Evolutionary conservation across 2,113 vertebrate species (phyloP).

Genomic region (Morphnarchus princeps): DNA sequence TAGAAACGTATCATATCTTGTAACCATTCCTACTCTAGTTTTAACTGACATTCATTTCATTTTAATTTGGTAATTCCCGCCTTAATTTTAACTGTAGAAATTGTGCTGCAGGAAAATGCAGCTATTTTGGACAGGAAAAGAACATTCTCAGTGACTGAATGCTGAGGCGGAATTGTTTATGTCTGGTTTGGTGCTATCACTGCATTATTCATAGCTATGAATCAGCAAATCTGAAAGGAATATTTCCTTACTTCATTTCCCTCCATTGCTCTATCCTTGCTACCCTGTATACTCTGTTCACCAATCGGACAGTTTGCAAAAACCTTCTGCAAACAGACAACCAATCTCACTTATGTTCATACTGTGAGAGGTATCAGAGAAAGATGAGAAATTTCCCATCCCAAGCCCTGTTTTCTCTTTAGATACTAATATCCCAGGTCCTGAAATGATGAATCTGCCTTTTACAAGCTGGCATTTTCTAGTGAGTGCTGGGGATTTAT

Average conservation of each 20-base stretch:
- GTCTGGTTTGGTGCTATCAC: conserved; percentile 21
- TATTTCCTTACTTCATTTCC: conserved; percentile 58
- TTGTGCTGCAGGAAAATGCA: conserved; percentile 6
- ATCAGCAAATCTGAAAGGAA: conserved; percentile 67
- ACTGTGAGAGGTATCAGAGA: not conserved
- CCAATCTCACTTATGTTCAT: not conserved
- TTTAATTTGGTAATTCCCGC: not conserved
- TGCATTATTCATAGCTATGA: conserved; percentile 63
- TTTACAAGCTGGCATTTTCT: conserved; percentile 51
- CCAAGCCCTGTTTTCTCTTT: not conserved
- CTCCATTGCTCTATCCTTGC: conserved; percentile 48
- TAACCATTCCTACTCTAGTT: not conserved
- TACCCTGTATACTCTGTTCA: conserved; percentile 19
- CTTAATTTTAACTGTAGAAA: not conserved
- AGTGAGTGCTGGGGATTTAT: conserved; percentile 51
- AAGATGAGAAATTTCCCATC: conserved; percentile 9
- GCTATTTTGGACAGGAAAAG: conserved; percentile 36
- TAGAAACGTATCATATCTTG: not conserved
- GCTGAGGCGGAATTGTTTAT: conserved; percentile 23
- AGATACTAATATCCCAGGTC: not conserved
- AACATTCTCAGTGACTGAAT: not conserved
- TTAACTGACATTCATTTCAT: not conserved
- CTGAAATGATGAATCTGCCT: conserved; percentile 46
- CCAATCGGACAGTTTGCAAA: conserved; percentile 51
- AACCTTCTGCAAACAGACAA: conserved; percentile 53